Percentiles rank a stretch among this genome's conserved stretches.
phyloP scores from a whole-genome alignment of 2,113 vertebrate genomes.

The Galbula dea region DNA sequence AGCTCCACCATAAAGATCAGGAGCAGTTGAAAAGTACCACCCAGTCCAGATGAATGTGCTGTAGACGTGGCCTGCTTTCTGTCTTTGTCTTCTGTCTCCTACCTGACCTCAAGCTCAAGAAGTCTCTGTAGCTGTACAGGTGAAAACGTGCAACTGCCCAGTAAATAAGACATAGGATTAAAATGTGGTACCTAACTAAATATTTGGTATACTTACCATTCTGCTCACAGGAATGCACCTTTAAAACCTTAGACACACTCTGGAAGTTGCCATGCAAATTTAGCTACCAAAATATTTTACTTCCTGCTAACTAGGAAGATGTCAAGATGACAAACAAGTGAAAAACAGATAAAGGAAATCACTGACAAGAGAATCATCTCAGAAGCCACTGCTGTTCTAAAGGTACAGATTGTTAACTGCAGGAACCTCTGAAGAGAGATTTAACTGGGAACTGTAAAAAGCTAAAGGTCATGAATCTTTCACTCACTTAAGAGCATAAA shows the following conservation, averaged over 20 bases:
- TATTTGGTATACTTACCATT: background rate
- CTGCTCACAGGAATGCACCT: background rate
- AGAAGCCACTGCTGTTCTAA: background rate
- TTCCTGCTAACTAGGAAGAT: background rate
- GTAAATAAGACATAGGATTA: background rate
- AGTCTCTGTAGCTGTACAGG: background rate
- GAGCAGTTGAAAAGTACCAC: background rate
- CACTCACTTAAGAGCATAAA: background rate
- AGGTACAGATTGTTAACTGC: background rate
- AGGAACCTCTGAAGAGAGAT: background rate
- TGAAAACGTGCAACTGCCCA: background rate
- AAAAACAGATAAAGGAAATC: background rate
- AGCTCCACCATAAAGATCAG: background rate
- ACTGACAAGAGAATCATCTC: background rate
- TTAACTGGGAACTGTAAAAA: background rate
- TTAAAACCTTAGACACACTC: background rate
- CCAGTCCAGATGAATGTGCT: background rate
- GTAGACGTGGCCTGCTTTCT: background rate
- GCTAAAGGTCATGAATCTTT: background rate
- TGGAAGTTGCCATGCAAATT: background rate
- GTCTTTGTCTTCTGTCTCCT: background rate
- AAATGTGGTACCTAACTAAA: background rate
- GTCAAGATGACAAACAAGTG: background rate
- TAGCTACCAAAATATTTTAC: background rate
- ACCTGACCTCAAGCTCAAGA: slow-evolving; percentile 2